Evolutionary conservation across 2,113 vertebrate genomes (phyloP).

Genomic region (Rhizomys pruinosus): DNA sequence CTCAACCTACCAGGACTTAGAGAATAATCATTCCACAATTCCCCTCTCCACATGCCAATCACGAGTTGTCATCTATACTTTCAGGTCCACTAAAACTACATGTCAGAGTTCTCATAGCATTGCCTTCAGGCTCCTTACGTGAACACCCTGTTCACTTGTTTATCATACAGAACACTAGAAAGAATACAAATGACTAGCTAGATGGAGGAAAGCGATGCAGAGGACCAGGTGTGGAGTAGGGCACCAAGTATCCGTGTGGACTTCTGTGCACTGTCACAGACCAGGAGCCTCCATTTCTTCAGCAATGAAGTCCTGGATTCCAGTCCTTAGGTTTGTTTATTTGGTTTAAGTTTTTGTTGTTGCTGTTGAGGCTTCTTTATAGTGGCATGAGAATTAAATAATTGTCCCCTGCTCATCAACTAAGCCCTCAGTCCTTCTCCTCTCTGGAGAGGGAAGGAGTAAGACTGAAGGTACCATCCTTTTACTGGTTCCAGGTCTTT

Average conservation of each 20-base stretch:
- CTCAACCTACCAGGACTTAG: neutral
- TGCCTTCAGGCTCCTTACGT: neutral
- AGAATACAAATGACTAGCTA: neutral
- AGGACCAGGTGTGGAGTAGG: neutral
- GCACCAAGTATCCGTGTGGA: neutral
- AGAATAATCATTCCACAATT: neutral
- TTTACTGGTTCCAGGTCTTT: neutral
- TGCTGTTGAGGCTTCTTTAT: neutral
- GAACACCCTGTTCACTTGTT: neutral
- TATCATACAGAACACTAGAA: neutral
- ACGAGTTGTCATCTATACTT: neutral
- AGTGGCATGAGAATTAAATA: neutral
- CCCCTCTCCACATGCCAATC: neutral
- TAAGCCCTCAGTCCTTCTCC: neutral
- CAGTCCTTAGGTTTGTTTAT: neutral
- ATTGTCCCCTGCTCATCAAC: neutral
- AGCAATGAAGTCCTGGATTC: neutral
- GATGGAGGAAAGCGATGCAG: neutral
- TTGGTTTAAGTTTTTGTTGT: neutral
- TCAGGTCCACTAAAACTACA: neutral
- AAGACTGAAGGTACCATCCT: neutral
- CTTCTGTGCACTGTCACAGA: neutral
- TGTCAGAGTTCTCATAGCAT: neutral
- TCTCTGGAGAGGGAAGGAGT: neutral
- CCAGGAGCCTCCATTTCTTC: neutral